A percentile compares a stretch with the other conserved stretches of the same genome.
These are phyloP conservation scores for Apamea anceps DNA, from an alignment of 2,888 invertebrate genomes.

Conservation along the genomic window DNA sequence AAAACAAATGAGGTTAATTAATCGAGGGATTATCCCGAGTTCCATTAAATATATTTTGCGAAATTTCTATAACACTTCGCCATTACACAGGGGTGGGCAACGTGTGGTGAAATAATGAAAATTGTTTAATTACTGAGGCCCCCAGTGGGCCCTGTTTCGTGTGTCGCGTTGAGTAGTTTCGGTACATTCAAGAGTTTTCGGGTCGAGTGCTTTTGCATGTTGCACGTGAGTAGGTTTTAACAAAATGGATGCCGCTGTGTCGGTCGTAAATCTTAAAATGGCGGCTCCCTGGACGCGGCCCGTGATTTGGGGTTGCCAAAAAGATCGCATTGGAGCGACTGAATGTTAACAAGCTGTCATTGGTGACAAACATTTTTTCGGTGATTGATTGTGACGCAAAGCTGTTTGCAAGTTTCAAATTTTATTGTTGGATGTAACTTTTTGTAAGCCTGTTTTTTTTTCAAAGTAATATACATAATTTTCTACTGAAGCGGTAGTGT, in stretches of 20 bases:
- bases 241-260: constrained; percentile 68
- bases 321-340: constrained; percentile 62
- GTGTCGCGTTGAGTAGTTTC: constrained; percentile 77
- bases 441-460: neutral
- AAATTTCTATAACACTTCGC: constrained; percentile 62
- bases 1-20: constrained; percentile 67
- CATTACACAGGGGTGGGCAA: constrained; percentile 49
- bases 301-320: constrained; percentile 61
- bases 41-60: constrained; percentile 63
- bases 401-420: neutral
- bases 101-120: constrained; percentile 71
- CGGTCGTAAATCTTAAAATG: constrained; percentile 83
- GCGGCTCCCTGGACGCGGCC: constrained; percentile 78
- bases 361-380: constrained; percentile 63
- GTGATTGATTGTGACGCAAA: constrained; percentile 58
- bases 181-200: constrained; percentile 78
- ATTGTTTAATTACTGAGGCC: constrained; percentile 76
- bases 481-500: neutral
- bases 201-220: constrained; percentile 75
- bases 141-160: constrained; percentile 67
- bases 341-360: constrained; percentile 66
- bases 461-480: neutral
- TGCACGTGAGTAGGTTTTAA: constrained; percentile 57
- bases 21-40: constrained; percentile 64
- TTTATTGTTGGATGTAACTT: constrained; percentile 8